Evolutionary conservation across 2,113 vertebrate species (phyloP), one percentile per base, ranked within the genome.

Genomic region (Rhinopomastus cyanomelas): DNA sequence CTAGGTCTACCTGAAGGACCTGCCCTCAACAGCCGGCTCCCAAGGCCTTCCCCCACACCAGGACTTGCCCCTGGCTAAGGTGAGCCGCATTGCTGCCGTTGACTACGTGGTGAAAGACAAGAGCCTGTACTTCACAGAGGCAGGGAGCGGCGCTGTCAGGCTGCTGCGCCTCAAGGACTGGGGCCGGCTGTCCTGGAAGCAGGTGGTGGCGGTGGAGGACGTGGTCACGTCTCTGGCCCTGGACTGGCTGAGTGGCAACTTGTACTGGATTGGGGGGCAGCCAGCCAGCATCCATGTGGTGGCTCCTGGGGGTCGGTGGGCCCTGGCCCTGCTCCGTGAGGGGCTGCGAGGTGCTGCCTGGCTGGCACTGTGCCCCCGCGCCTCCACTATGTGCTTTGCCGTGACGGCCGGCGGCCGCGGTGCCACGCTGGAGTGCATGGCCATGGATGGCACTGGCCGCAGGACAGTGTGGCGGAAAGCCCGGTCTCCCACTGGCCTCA

Each of bases 191-290:
- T 96, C 95, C 10, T 92, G 96, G 86, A 97, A 97, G 71, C 95
- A 87, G 57, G 73, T 97, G 3, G 32, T 98, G 30, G 94, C 97
- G 20, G 96, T 98, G 48, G 82, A 96, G 49, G 98, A 98, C 53
- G 60, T 21, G 0, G 96, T 99, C 73, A 95, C 88, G 0, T 97
- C 98, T 44, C 80, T 99, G 68, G 98, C 98, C 32, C 95, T 99
- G 26, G 98, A 99, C 96, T 99, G 99, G 99, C 91, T 98, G 83
- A 98, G 98, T 1, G 96, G 96, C 6, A 99, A 98, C 92, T 84
- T 99, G 32, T 99, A 98, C 93, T 99, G 98, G 98, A 98, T 98
- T 12, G 97, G 97, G 67, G 94, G 51, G 3, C 85, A 90, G 19
- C 96, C 89, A 0, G 89, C 97, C 12, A 82, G 94, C 74, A 96